phyloP scores from a whole-genome alignment of 2,888 invertebrate species.

The Leistus spinibarbis region DNA sequence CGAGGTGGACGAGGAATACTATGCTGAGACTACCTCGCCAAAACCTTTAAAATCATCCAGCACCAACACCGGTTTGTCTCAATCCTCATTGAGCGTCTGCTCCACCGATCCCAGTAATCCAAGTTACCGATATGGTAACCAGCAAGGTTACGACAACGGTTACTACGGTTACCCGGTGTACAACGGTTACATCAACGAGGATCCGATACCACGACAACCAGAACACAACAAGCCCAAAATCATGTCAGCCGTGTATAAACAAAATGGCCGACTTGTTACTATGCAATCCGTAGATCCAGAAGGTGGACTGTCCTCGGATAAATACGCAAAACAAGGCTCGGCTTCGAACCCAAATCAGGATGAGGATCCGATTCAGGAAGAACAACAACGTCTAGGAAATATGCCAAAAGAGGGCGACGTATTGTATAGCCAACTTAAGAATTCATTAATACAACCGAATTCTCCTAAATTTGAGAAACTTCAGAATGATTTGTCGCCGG shows the following conservation, averaged over 20 bases:
- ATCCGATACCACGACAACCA: slow-evolving; percentile 48
- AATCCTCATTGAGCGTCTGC: slow-evolving; percentile 78
- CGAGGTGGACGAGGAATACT: slow-evolving; percentile 51
- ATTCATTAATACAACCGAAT: slow-evolving; percentile 53
- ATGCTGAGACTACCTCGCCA: slow-evolving; percentile 51
- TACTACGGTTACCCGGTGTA: slow-evolving; percentile 72
- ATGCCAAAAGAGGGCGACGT: slow-evolving; percentile 47
- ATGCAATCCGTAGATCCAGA: slow-evolving; percentile 62
- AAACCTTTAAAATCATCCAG: slow-evolving; percentile 35
- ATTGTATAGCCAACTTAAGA: slow-evolving; percentile 18
- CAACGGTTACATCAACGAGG: slow-evolving; percentile 62
- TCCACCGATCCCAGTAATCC: slow-evolving; percentile 74
- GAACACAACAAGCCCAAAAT: slow-evolving; percentile 68
- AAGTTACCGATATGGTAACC: slow-evolving; percentile 80
- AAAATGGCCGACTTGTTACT: slow-evolving; percentile 57
- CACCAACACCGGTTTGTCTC: slow-evolving; percentile 64
- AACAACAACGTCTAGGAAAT: slow-evolving; percentile 60
- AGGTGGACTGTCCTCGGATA: slow-evolving; percentile 61
- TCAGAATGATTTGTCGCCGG: slow-evolving; percentile 28
- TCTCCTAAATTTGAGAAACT: slow-evolving; percentile 65
- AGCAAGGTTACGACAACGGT: slow-evolving; percentile 76
- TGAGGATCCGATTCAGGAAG: slow-evolving; percentile 58
- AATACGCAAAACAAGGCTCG: slow-evolving; percentile 54
- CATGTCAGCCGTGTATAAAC: slow-evolving; percentile 74
- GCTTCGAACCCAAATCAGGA: slow-evolving; percentile 23